Base-by-base conservation (phyloP, 2,797 vertebrate genomes). In the Enteromius trimaculatus region DNA sequence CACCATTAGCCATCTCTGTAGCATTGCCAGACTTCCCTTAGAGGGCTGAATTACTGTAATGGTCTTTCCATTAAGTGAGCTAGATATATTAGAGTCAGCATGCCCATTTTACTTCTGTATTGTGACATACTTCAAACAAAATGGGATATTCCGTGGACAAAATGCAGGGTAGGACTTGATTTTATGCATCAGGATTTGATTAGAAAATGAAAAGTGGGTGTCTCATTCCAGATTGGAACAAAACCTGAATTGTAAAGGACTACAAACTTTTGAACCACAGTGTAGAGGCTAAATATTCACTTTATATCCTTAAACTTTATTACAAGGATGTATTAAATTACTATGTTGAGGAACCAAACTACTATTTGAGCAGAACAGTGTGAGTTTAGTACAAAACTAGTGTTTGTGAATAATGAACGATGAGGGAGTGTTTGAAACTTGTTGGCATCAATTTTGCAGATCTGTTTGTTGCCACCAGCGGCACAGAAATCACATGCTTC, bases 41-140 rank as follows among this genome's bases (percentile, higher is more conserved):
- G 9, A 77, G 23, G 47, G 26, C 69, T 66, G 77, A 64, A 66
- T 60, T 31, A 68, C 77, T 19, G 55, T 64, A 84, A 64, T 58
- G 60, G 60, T n/a, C 62, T 21, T 55, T 77, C 64, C 51, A 60
- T 83, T 77, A 77, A 16, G 29, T 53, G 60, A 37, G 9, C 31
- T 16, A 16, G 47, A 75, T 16, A 62, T 64, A 31, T 78, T 78
- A 49, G 31, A 71, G 55, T 64, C 3, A 72, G 49, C 79, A 34
- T 47, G 19, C 37, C 16, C 9, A 29, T 60, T 71, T 80, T 34
- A 47, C 23, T 71, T 70, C 11, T 31, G 26, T 10, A 29, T n/a
- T 16, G 26, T 34, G 62, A 31, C 26, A 29, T 8, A 16, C 70
- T 21, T 47, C 26, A 58, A 39, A 10, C 26, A 29, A 60, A 80